phyloP scores from a whole-genome alignment of 2,797 vertebrate species.

The Mormyrus hasselquistii region DNA sequence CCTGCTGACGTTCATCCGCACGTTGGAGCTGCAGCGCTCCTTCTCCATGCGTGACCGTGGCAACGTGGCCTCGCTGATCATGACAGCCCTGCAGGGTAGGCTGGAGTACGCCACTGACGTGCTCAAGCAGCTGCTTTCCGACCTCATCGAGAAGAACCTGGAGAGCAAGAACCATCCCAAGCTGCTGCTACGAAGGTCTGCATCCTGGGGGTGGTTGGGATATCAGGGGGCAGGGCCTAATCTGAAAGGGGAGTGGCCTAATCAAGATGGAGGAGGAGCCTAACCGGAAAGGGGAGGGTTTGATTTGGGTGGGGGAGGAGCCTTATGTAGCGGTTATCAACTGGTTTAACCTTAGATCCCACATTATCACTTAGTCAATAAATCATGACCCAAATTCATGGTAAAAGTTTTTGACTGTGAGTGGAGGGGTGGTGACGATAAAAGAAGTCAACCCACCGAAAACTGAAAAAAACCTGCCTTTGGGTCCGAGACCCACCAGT shows the following conservation, averaged over 20 bases:
- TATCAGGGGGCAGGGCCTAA: neutral
- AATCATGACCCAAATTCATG: neutral
- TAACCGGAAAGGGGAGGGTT: neutral
- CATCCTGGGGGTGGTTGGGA: neutral
- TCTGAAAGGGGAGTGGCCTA: neutral
- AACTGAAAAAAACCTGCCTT: neutral
- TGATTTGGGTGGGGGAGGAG: neutral
- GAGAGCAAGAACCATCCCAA: conserved; percentile 99
- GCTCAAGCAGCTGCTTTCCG: conserved; percentile 89
- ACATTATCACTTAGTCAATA: neutral
- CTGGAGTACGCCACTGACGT: conserved; percentile 95
- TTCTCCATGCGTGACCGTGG: conserved; percentile 97
- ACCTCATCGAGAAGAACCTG: conserved; percentile 96
- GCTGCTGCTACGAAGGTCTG: conserved; percentile 85
- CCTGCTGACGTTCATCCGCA: conserved; percentile 92
- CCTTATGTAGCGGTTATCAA: neutral
- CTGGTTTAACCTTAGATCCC: neutral
- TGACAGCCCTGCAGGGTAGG: conserved; percentile 88
- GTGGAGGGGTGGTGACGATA: neutral
- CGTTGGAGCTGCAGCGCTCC: conserved; percentile 86
- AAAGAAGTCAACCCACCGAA: neutral
- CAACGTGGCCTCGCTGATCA: conserved; percentile 96
- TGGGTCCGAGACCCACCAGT: neutral
- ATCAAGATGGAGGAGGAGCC: neutral
- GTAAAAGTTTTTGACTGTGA: neutral